Evolutionary conservation across 2,888 invertebrate genomes (phyloP), one percentile per base, ranked within the genome.

Genomic region (Venusia cambrica): DNA sequence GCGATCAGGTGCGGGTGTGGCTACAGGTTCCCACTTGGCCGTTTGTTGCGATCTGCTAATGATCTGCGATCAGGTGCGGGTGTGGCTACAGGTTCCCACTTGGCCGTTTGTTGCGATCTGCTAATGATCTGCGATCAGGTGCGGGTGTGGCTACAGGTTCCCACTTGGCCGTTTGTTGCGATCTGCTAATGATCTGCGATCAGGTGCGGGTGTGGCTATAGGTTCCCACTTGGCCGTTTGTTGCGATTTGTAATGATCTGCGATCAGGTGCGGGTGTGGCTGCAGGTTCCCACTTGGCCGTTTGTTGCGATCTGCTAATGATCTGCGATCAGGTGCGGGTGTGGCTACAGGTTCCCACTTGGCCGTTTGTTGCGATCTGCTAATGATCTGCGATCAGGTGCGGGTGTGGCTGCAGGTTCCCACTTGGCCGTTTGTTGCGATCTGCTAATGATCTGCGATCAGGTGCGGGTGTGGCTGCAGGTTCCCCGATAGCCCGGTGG

Each of bases 111-210:
- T 21, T 15, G 67, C 75, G 81, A 79, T 80, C 75, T 54, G 79
- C 78, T 80, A 76, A 73, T 73, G 64, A 81, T 79, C 74, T 74
- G 76, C 75, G 75, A 73, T 79, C 73, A 73, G 74, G 67, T 54
- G 55, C 21, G 9, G 7, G 5, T n/a, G n/a, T n/a, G n/a, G n/a
- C n/a, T n/a, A n/a, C n/a, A n/a, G n/a, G n/a, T 7, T 5, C 7
- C 14, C 3, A 10, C 6, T 3, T 5, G 27, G 15, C 15, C 18
- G 5, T 14, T 27, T 34, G 27, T 21, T 15, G 67, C 75, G 81
- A 79, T 80, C 75, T 54, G 79, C 78, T 80, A 76, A 73, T 73
- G 64, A 81, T 79, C 74, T 74, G 76, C 75, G 75, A 73, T 79
- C 73, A 73, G 74, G 67, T 54, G 55, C 21, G 9, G 7, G 5